Percentiles rank a stretch among this genome's conserved stretches.
Evolutionary conservation across 2,888 invertebrate species (phyloP).

Genomic region (Cantharis rustica): DNA sequence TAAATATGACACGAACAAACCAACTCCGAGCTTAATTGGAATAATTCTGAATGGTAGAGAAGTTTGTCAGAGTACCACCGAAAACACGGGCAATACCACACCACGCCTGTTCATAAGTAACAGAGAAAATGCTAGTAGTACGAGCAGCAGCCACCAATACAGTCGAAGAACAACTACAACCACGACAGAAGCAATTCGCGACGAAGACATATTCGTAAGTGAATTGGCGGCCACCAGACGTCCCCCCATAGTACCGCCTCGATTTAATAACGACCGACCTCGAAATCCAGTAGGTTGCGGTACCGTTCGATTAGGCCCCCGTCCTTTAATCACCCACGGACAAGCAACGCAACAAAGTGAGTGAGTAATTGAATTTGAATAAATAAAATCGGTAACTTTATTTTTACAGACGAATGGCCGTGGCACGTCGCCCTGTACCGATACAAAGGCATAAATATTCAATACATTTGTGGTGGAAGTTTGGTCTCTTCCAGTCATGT

Average conservation of each 20-base stretch:
- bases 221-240: slow-evolving; percentile 37
- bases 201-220: slow-evolving; percentile 42
- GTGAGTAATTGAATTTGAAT: background rate
- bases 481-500: slow-evolving; percentile 62
- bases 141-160: background rate
- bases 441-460: slow-evolving; percentile 50
- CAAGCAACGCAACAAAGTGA: slow-evolving; percentile 62
- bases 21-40: slow-evolving; percentile 58
- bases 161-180: background rate
- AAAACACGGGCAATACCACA: background rate
- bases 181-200: slow-evolving; percentile 5
- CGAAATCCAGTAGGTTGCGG: slow-evolving; percentile 48
- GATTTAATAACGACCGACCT: background rate
- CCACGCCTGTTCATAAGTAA: slow-evolving; percentile 7
- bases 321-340: slow-evolving; percentile 65
- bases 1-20: slow-evolving; percentile 59
- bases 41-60: slow-evolving; percentile 64
- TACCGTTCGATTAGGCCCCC: slow-evolving; percentile 57
- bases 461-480: slow-evolving; percentile 69
- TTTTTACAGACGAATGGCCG: slow-evolving; percentile 67
- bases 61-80: slow-evolving; percentile 56
- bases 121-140: background rate
- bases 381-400: slow-evolving; percentile 53
- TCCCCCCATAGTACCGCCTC: slow-evolving; percentile 13
- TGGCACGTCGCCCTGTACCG: slow-evolving; percentile 70